Evolutionary conservation across 1,140 invertebrate genomes (phyloP), one percentile per base, ranked within the genome.

Genomic region (Drosophila willistoni): DNA sequence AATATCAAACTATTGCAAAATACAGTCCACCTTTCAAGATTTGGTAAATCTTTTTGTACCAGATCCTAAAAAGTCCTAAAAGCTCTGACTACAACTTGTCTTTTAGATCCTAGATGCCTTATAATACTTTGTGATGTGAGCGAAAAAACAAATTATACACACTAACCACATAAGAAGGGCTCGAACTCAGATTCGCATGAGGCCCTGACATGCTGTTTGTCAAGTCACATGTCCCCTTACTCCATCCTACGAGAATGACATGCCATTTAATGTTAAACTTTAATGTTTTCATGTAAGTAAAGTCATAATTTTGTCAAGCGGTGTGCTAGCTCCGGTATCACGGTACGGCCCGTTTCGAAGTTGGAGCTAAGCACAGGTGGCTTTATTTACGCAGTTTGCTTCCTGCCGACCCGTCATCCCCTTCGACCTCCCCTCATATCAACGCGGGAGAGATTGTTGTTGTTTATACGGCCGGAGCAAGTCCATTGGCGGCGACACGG

Each of bases 221-320:
- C 75, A 79, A 78, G 47, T 47, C 67, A 33, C 71, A 68, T 69
- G 73, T 71, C 79, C 64, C 84, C 69, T 64, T 61, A 76, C 84
- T 51, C 44, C 3, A 51, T 51, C 10, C 17, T 2, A 51, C 2
- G 10, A 51, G 89, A 89, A 89, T 87, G 84, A 87, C 84, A 87
- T 87, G 84, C 84, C 84, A 87, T 87, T 87, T 87, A 87, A 87
- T 89, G 85, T 89, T 89, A 84, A 89, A 89, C 84, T 87, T 87
- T 87, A 87, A 87, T 87, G 84, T 89, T 87, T 87, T 77, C 80
- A 74, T 89, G 84, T 87, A 89, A 87, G 84, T 87, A 73, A 89
- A 89, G 84, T 89, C 84, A 89, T 89, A 89, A 89, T 89, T 89
- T 84, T 89, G 84, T 80, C 80, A 82, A 68, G 64, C 69, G 65